Evolutionary conservation across 2,888 invertebrate genomes (phyloP).

Genomic region (Chrysolina americana): DNA sequence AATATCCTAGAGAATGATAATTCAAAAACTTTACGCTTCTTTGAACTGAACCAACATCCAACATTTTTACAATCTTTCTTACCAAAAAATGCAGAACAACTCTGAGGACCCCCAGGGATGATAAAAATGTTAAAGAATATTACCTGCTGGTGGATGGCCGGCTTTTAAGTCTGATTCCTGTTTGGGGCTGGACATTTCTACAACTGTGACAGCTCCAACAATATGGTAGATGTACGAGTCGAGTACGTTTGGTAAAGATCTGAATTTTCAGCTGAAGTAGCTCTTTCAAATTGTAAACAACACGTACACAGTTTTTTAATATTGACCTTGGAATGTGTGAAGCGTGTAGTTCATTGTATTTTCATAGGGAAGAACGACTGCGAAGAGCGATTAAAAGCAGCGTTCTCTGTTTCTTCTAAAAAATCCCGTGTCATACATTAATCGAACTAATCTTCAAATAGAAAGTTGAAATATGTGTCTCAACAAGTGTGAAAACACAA

Average conservation of each 20-base stretch:
- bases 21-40: not conserved
- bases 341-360: no score
- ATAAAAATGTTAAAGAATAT: constrained; percentile 51
- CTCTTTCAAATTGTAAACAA: constrained; percentile 32
- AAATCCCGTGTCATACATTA: no score
- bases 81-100: no score
- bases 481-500: no score
- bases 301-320: constrained; percentile 42
- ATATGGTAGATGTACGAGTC: not conserved
- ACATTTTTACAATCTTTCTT: not conserved
- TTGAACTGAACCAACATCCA: not conserved
- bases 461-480: no score
- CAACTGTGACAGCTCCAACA: constrained; percentile 32
- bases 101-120: no score
- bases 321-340: constrained; percentile 6
- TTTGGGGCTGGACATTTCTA: constrained; percentile 72
- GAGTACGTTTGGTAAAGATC: not conserved
- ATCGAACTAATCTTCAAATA: no score
- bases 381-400: no score
- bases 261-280: constrained; percentile 36
- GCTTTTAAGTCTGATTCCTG: constrained; percentile 83
- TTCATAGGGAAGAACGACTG: no score
- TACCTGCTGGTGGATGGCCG: constrained; percentile 94
- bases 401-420: no score
- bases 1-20: not conserved